Base-by-base conservation (phyloP, 1,140 invertebrate genomes). In the Delia radicum region DNA sequence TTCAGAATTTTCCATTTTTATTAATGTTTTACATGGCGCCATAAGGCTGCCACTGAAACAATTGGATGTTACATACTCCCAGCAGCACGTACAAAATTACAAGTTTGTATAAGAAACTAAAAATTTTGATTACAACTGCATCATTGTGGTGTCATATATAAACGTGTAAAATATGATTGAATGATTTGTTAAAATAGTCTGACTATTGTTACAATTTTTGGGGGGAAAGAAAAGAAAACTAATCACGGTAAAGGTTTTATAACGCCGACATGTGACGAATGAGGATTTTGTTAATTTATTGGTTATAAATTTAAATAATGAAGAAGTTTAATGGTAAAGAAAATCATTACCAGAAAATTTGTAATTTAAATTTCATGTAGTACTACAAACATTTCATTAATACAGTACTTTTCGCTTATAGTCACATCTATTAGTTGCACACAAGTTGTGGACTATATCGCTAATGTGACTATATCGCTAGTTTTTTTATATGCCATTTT, bases 101-200 rank as follows among this genome's bases (percentile, higher is more conserved):
- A 55, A 42, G 48, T 21, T 8, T 21, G 48, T 7, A 55, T 24
- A 6, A 55, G 48, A 21, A 55, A 21, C 5, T 21, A 24, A 55
- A 21, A 55, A n/a, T 55, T 3, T 21, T 55, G 15, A 21, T 55
- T 55, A 55, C 48, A 21, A 55, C 48, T 55, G 48, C 48, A 55
- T 55, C 24, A 55, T 55, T 55, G 48, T 55, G 24, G 18, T 55
- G 48, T 55, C 48, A 55, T 55, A 55, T 55, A 18, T 55, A 55
- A 55, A 55, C 48, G 48, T 55, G 48, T 55, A 55, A 55, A 55
- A 55, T 55, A 55, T 55, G 48, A 55, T 55, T 55, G 48, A 55
- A 55, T 55, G 48, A 10, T 55, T 55, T 55, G 48, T 7, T 55
- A 55, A 55, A 55, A 18, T 10, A 55, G 48, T 55, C 48, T 21